Evolutionary conservation across 2,113 vertebrate species (phyloP).

Genomic region (Pelecanus crispus): DNA sequence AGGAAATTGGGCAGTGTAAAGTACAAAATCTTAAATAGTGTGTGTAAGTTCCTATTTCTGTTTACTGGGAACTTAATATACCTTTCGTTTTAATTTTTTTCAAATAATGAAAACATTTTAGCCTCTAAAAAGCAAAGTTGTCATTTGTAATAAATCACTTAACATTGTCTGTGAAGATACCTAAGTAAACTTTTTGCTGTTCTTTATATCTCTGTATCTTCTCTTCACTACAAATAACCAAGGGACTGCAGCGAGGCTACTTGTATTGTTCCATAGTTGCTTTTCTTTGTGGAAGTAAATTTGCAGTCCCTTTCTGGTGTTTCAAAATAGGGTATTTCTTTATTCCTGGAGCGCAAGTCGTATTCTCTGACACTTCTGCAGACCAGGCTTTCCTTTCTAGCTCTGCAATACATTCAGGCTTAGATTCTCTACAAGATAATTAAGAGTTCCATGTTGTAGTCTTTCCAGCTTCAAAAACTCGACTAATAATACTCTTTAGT

Average conservation of each 20-base stretch:
- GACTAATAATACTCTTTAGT: neutral
- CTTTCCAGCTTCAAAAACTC: neutral
- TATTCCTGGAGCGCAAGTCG: neutral
- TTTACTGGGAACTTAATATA: neutral
- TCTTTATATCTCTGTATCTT: neutral
- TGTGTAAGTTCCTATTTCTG: neutral
- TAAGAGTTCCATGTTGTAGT: neutral
- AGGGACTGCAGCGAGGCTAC: neutral
- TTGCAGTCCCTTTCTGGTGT: neutral
- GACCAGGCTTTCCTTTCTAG: neutral
- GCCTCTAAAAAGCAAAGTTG: neutral
- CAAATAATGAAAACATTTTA: neutral
- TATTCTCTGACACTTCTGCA: neutral
- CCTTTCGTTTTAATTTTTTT: neutral
- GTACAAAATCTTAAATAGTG: neutral
- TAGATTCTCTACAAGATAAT: neutral
- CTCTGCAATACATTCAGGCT: neutral
- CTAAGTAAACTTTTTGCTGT: neutral
- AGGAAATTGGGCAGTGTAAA: neutral
- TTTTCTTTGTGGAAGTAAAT: neutral
- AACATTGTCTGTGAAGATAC: neutral
- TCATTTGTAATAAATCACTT: neutral
- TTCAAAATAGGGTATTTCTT: neutral
- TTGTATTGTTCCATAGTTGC: neutral
- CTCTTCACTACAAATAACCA: neutral